A percentile compares a stretch with the other conserved stretches of the same genome.
Evolutionary conservation across 2,888 invertebrate species (phyloP).

Genomic region (Teleiodes luculella): DNA sequence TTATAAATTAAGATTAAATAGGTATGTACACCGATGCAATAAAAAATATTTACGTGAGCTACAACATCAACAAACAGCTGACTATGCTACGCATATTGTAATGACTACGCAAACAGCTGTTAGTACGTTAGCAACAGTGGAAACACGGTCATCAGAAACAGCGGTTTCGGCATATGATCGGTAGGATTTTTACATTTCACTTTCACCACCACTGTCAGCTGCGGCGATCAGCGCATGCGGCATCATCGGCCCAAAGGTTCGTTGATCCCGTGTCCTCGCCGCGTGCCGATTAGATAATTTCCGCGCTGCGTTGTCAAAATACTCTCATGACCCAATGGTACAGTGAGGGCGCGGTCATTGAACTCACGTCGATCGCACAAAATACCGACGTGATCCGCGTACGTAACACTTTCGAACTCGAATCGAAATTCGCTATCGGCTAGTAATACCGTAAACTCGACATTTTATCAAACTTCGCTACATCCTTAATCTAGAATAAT

Average conservation of each 20-base stretch:
- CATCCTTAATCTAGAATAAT: too few relatives aligned
- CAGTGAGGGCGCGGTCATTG: constrained; percentile 68
- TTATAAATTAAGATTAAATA: too few relatives aligned
- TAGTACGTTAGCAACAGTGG: constrained; percentile 28
- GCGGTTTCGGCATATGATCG: constrained; percentile 27
- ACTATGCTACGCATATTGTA: neutral
- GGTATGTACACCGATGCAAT: too few relatives aligned
- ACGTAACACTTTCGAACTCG: constrained; percentile 30
- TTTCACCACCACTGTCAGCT: constrained; percentile 50
- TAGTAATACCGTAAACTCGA: constrained; percentile 37
- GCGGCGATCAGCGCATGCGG: too few relatives aligned
- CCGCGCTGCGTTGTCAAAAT: constrained; percentile 76
- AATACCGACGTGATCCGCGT: constrained; percentile 47
- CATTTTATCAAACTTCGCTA: neutral
- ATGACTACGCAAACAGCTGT: constrained; percentile 7
- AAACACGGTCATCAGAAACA: constrained; percentile 52
- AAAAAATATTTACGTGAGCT: too few relatives aligned
- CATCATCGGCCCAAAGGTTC: constrained; percentile 59
- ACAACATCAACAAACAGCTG: neutral
- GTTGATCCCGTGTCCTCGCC: constrained; percentile 70
- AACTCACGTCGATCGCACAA: constrained; percentile 54
- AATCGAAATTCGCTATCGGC: constrained; percentile 49
- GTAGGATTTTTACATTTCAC: constrained; percentile 65
- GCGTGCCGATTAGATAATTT: constrained; percentile 78
- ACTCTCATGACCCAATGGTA: constrained; percentile 75